These are phyloP conservation scores for Stichodactyla mertensii DNA, from an alignment of 64 coral and sea anemone species.

Conservation along the genomic window DNA sequence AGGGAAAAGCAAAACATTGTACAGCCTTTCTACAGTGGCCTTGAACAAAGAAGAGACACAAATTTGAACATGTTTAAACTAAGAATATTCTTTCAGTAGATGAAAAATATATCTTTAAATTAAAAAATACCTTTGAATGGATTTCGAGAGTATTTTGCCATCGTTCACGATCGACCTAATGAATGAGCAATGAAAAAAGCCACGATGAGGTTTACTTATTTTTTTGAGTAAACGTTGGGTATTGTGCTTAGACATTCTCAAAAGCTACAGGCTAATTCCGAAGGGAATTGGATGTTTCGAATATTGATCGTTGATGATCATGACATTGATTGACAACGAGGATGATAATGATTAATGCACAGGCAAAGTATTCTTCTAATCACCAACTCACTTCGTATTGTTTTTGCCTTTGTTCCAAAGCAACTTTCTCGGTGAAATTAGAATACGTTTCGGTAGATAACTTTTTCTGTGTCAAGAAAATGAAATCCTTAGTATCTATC, in stretches of 20 bases:
- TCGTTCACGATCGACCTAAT: conserved; percentile 85
- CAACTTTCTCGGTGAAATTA: conserved; percentile 95
- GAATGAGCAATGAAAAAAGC: background rate
- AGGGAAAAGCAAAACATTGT: conserved; percentile 74
- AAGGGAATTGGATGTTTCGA: no score
- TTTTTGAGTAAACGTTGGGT: no score
- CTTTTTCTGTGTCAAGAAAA: conserved; percentile 35
- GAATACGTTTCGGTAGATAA: conserved; percentile 42
- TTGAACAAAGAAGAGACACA: background rate
- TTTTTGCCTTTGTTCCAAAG: conserved; percentile 81
- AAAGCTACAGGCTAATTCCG: no score
- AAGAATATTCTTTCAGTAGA: background rate
- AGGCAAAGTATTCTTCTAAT: no score
- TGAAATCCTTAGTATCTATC: background rate
- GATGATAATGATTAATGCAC: no score
- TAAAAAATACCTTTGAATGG: conserved; percentile 61
- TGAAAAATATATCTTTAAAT: background rate
- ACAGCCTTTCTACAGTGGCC: conserved; percentile 66
- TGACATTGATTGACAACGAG: no score
- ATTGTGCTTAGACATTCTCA: no score
- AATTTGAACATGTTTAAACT: background rate
- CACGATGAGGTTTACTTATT: no score
- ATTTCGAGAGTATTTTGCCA: conserved; percentile 91
- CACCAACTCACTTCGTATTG: conserved; percentile 62
- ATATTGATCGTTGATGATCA: no score